Evolutionary conservation across 2,113 vertebrate species (phyloP), one percentile per base, ranked within the genome.

Genomic region (Forbesichthys agassizii): DNA sequence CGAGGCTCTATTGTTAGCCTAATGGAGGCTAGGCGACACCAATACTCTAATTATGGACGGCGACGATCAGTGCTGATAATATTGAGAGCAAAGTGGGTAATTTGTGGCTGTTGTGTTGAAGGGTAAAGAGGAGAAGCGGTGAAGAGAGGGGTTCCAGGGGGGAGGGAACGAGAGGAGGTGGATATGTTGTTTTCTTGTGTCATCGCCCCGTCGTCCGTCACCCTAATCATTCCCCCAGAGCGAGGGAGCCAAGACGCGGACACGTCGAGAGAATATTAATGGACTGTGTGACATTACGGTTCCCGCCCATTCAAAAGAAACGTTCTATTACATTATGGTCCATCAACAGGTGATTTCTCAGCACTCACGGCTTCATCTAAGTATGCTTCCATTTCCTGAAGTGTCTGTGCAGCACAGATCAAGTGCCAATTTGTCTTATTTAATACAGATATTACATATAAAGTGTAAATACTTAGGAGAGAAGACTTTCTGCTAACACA

Each of bases 51-150:
- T 97, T 96, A 95, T 90, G 93, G 86, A 89, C 91, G 88, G 86
- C 92, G 90, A 91, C 93, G 93, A 94, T 95, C 93, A 93, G 93
- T 94, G 94, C 93, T 94, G 94, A 95, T 96, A 94, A 96, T 96
- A 95, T 94, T 95, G 93, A 92, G 90, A 94, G 94, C 91, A 94
- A 95, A 97, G 94, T 95, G 94, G 91, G 88, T 92, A 89, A 92
- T 93, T 91, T 91, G 84, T 88, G 83, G 89, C 88, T 88, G 86
- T 87, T 89, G 84, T 89, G 89, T 86, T 86, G 76, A 89, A 88
- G 87, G 81, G 79, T 80, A 73, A 78, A 86, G 57, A 75, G 81
- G 82, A 82, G 84, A 69, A 61, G 48, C 78, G 75, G 78, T 59
- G 75, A 85, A 69, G 33, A 61, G 66, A 52, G 27, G 61, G 63